A percentile compares a stretch with the other conserved stretches of the same genome.
phyloP scores from a whole-genome alignment of 2,797 vertebrate species.

The Cyclura pinguis region DNA sequence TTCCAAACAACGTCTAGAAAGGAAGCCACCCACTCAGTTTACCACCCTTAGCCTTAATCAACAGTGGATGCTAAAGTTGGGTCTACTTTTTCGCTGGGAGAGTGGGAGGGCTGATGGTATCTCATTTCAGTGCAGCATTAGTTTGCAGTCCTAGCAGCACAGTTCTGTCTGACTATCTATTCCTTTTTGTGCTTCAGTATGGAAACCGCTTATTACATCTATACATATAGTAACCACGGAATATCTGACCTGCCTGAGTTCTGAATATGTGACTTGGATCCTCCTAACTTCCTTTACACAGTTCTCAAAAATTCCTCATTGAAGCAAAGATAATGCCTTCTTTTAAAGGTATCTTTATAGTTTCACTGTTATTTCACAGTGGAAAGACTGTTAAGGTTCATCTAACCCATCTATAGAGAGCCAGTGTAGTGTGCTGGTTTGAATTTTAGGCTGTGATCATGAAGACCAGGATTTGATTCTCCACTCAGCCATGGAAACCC shows the following conservation, averaged over 20 bases:
- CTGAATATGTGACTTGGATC: not conserved
- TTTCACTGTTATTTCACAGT: slow-evolving; percentile 9
- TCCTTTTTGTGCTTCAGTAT: not conserved
- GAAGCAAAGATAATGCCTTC: not conserved
- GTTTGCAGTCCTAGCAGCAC: not conserved
- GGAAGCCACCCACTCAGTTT: not conserved
- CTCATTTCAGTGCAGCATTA: not conserved
- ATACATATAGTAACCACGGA: not conserved
- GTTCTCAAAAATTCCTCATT: not conserved
- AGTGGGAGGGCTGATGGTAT: not conserved
- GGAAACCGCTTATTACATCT: not conserved
- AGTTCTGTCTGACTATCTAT: not conserved
- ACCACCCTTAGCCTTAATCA: slow-evolving; percentile 28
- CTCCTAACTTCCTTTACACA: not conserved
- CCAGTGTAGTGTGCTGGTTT: too few species aligned
- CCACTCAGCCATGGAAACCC: too few species aligned
- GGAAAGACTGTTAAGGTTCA: not conserved
- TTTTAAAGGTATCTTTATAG: slow-evolving; percentile 7
- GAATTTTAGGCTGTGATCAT: too few species aligned
- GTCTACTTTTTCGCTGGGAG: not conserved
- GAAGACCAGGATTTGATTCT: too few species aligned
- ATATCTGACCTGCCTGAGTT: not conserved
- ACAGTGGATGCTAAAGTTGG: slow-evolving; percentile 15
- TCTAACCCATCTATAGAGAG: not conserved
- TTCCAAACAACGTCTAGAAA: slow-evolving; percentile 27